Evolutionary conservation across 2,797 vertebrate species (phyloP).

Genomic region (Ataeniobius toweri): DNA sequence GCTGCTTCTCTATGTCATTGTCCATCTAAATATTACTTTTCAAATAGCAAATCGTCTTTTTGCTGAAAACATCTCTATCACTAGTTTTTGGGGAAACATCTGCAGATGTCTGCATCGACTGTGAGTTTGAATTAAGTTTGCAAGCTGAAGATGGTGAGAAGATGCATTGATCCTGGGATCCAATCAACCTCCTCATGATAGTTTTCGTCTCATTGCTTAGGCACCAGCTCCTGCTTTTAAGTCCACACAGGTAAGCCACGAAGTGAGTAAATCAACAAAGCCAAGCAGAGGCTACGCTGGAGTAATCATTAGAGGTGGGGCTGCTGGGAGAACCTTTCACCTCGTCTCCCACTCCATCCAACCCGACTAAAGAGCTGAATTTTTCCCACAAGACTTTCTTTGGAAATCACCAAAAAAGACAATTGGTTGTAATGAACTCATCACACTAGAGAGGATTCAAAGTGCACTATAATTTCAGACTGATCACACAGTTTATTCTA

Average conservation of each 20-base stretch:
- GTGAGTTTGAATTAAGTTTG: constrained; percentile 43
- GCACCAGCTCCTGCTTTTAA: constrained; percentile 30
- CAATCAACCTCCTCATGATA: constrained; percentile 42
- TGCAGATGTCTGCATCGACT: constrained; percentile 22
- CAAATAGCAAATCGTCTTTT: constrained; percentile 14
- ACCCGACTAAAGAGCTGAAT: constrained; percentile 19
- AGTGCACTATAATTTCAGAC: constrained; percentile 11
- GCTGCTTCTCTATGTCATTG: constrained; percentile 22
- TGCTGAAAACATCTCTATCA: constrained; percentile 9
- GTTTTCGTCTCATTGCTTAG: constrained; percentile 39
- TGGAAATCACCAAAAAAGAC: background rate
- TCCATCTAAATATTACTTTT: constrained; percentile 20
- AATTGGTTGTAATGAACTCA: constrained; percentile 12
- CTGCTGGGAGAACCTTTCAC: constrained; percentile 19
- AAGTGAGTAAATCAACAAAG: constrained; percentile 36
- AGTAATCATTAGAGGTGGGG: constrained; percentile 17
- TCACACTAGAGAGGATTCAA: constrained; percentile 7
- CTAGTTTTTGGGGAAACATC: background rate
- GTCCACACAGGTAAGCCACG: constrained; percentile 31
- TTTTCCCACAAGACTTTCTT: constrained; percentile 20
- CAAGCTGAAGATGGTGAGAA: constrained; percentile 38
- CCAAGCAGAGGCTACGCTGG: constrained; percentile 12
- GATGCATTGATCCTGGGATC: constrained; percentile 63
- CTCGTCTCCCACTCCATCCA: constrained; percentile 38
- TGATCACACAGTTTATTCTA: background rate